Percentiles rank a stretch among this genome's conserved stretches.
These are phyloP conservation scores for Vanacampus margaritifer DNA, from an alignment of 2,113 vertebrate genomes.

Conservation along the genomic window DNA sequence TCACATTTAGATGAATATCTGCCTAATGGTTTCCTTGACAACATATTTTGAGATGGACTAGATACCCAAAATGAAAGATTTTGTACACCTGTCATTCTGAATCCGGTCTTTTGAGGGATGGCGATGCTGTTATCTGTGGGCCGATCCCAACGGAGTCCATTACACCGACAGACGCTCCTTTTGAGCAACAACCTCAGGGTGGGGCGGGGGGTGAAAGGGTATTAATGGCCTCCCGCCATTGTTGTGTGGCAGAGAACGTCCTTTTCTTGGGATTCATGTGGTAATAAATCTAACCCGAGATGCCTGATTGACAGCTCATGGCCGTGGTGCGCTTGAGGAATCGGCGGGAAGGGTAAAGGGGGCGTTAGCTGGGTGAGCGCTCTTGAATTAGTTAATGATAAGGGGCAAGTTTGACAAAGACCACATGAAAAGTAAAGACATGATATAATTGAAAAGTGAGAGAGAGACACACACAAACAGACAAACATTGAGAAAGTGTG, in stretches of 20 bases:
- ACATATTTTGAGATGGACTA: slow-evolving; percentile 37
- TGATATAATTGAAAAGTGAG: neutral
- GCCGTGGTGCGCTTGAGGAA: slow-evolving; percentile 14
- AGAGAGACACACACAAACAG: too few relatives aligned
- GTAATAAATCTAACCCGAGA: slow-evolving; percentile 35
- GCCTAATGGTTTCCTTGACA: slow-evolving; percentile 46
- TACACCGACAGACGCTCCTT: slow-evolving; percentile 8
- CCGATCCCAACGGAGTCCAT: neutral
- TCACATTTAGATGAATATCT: slow-evolving; percentile 61
- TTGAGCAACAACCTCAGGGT: slow-evolving; percentile 20
- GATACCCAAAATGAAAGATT: slow-evolving; percentile 35
- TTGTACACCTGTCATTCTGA: slow-evolving; percentile 21
- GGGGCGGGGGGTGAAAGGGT: slow-evolving; percentile 18
- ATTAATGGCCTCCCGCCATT: slow-evolving; percentile 25
- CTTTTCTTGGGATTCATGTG: slow-evolving; percentile 35
- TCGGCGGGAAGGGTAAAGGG: too few relatives aligned
- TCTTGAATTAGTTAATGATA: slow-evolving; percentile 52
- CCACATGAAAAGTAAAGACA: slow-evolving; percentile 4
- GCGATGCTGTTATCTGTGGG: slow-evolving; percentile 17
- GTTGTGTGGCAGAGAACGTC: slow-evolving; percentile 12
- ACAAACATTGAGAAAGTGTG: neutral
- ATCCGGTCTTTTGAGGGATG: slow-evolving; percentile 1
- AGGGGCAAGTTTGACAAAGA: slow-evolving; percentile 19
- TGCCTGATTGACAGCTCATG: slow-evolving; percentile 22
- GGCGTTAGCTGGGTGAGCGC: neutral